Conservation (phyloP, 1,140 invertebrate species). For the Brachionus angularis region DNA sequence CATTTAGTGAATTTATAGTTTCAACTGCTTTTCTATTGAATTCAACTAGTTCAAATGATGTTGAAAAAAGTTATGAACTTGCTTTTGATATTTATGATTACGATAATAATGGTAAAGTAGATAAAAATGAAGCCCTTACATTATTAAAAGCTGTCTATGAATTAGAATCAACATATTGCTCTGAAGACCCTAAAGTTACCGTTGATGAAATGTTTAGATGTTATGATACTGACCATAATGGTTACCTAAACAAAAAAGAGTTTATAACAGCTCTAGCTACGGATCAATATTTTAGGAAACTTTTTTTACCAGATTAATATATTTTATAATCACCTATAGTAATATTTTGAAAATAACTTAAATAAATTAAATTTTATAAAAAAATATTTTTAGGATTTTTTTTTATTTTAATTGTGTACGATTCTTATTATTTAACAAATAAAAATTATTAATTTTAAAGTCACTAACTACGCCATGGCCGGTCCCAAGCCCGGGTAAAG, state of each 20-base stretch:
- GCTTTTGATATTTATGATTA: constrained; percentile 44
- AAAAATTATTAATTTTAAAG: too few species aligned
- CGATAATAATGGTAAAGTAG: constrained; percentile 28
- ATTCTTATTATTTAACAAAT: too few species aligned
- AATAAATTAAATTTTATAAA: too few species aligned
- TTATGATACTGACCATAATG: constrained; percentile 22
- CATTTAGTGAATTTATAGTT: constrained; percentile 43
- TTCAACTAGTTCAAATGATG: background rate
- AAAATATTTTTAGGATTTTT: too few species aligned
- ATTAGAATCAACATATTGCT: background rate
- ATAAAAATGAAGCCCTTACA: constrained; percentile 18
- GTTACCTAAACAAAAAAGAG: constrained; percentile 19
- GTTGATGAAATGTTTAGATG: constrained; percentile 18
- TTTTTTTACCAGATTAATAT: background rate
- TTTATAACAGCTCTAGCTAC: background rate
- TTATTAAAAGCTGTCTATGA: constrained; percentile 37
- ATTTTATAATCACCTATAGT: too few species aligned
- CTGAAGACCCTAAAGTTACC: background rate
- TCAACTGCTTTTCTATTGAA: background rate
- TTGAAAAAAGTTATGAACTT: constrained; percentile 29
- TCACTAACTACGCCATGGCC: too few species aligned
- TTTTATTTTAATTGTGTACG: too few species aligned
- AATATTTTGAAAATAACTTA: too few species aligned
- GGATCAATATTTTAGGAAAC: background rate
- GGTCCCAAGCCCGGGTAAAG: too few species aligned